phyloP scores from a whole-genome alignment of 2,888 invertebrate genomes.

The Drosophila robusta region DNA sequence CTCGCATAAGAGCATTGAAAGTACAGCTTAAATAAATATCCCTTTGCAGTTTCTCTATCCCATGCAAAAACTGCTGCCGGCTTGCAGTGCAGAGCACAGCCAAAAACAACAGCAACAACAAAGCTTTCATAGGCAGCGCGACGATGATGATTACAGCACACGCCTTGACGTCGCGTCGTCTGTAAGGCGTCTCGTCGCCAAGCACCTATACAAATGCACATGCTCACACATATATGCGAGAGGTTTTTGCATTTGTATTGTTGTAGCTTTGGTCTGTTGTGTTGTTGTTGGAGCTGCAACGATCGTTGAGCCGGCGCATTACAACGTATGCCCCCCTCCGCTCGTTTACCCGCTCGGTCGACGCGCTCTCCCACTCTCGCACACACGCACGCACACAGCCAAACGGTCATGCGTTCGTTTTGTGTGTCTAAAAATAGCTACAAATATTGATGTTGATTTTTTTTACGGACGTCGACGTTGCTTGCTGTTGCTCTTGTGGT shows the following conservation, averaged over 20 bases:
- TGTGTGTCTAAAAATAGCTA: slow-evolving; percentile 78
- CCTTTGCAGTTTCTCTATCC: slow-evolving; percentile 10
- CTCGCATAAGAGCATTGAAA: slow-evolving; percentile 10
- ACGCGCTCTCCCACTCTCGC: slow-evolving; percentile 32
- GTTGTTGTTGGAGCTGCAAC: slow-evolving; percentile 30
- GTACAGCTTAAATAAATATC: neutral
- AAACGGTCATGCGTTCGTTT: slow-evolving; percentile 71
- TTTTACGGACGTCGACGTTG: slow-evolving; percentile 65
- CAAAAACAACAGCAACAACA: slow-evolving; percentile 7
- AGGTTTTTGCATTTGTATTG: slow-evolving; percentile 53
- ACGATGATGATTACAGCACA: slow-evolving; percentile 47
- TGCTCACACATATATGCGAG: slow-evolving; percentile 23
- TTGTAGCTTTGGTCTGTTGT: slow-evolving; percentile 27
- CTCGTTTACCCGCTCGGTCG: slow-evolving; percentile 2
- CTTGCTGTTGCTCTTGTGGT: slow-evolving; percentile 21
- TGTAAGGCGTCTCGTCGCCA: slow-evolving; percentile 65
- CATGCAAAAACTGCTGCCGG: slow-evolving; percentile 24
- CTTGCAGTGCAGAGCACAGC: slow-evolving; percentile 7
- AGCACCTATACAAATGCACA: slow-evolving; percentile 33
- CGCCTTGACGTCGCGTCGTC: slow-evolving; percentile 65
- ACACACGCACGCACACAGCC: slow-evolving; percentile 25
- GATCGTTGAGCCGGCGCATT: slow-evolving; percentile 78
- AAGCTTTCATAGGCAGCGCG: slow-evolving; percentile 7
- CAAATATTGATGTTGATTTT: slow-evolving; percentile 83
- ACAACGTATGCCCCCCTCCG: slow-evolving; percentile 33